A percentile compares a stretch with the other conserved stretches of the same genome.
phyloP scores from a whole-genome alignment of 2,797 vertebrate genomes.

The Manis javanica region DNA sequence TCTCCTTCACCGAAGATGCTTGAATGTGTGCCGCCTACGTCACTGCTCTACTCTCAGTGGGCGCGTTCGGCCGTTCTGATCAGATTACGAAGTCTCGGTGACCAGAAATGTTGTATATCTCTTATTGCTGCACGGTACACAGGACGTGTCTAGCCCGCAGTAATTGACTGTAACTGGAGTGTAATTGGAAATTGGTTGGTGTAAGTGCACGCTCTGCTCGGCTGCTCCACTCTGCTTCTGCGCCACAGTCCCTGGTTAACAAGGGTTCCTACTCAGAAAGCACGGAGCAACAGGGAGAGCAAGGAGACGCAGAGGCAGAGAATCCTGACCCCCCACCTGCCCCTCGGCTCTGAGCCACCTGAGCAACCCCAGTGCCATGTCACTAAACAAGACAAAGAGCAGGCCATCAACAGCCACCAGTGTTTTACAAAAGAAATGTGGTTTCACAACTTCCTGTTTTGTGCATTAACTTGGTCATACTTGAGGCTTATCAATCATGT shows the following conservation, averaged over 20 bases:
- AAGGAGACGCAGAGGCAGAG: background rate
- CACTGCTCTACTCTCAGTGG: fast-evolving
- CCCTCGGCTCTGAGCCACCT: too few species aligned
- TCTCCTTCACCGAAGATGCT: background rate
- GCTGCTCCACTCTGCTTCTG: background rate
- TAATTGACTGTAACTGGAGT: fast-evolving
- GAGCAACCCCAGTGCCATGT: background rate
- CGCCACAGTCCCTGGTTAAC: background rate
- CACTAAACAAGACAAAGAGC: background rate
- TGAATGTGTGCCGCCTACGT: fast-evolving
- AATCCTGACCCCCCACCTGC: background rate
- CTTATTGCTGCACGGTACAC: fast-evolving
- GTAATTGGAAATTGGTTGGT: too few species aligned
- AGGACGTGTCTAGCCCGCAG: fast-evolving
- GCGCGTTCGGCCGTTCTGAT: fast-evolving
- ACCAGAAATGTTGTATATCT: fast-evolving
- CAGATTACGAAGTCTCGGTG: background rate
- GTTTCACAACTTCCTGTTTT: background rate
- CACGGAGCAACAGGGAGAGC: background rate
- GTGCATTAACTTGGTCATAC: background rate
- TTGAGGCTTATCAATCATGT: background rate
- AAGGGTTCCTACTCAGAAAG: background rate
- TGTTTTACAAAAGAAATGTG: background rate
- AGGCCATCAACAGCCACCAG: fast-evolving
- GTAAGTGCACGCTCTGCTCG: fast-evolving